phyloP scores from a whole-genome alignment of 2,888 invertebrate species.

The Pycnomerus fuliginosus region DNA sequence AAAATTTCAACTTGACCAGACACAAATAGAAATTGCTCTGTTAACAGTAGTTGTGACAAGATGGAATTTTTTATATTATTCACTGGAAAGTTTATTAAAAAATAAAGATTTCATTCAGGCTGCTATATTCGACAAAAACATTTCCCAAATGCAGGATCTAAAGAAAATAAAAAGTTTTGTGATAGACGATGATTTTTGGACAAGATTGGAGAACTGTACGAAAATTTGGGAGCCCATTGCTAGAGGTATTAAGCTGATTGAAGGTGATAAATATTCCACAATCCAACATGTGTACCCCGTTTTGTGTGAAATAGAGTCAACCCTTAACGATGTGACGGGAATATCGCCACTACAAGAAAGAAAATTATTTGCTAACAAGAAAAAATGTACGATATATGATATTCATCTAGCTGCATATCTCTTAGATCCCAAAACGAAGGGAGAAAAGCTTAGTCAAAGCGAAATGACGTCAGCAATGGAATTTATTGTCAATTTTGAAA shows the following conservation, averaged over 20 bases:
- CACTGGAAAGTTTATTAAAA: background rate
- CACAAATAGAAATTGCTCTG: background rate
- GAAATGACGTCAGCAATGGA: background rate
- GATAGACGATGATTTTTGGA: background rate
- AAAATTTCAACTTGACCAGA: background rate
- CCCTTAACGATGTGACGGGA: no score
- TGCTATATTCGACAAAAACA: background rate
- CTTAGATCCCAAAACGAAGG: background rate
- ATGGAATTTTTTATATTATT: background rate
- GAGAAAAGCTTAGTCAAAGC: background rate
- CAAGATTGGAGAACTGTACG: background rate
- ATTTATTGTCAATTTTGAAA: background rate
- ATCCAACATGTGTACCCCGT: background rate
- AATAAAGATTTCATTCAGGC: background rate
- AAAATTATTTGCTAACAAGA: no score
- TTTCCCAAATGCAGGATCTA: background rate
- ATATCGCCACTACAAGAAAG: no score
- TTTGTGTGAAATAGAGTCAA: no score
- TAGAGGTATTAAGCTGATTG: background rate
- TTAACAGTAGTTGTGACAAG: background rate
- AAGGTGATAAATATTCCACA: background rate
- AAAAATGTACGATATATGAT: background rate
- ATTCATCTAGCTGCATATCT: background rate
- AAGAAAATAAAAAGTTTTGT: background rate
- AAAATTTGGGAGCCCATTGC: background rate